phyloP scores from a whole-genome alignment of 2,797 vertebrate species.

The Centropyge bicolor region DNA sequence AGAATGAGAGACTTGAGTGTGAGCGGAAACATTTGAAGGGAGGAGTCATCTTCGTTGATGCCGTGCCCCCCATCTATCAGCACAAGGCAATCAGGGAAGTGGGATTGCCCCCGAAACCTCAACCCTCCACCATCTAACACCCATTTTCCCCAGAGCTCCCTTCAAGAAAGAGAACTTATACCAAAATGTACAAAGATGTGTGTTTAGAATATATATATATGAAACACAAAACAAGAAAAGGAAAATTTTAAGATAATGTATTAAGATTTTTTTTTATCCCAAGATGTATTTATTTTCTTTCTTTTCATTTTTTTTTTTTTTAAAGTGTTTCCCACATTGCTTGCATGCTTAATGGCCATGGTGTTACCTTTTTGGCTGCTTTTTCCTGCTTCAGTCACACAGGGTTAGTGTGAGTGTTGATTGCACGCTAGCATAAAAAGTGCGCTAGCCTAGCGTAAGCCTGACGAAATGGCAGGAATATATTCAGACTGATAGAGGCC shows the following conservation, averaged over 20 bases:
- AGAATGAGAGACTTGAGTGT: conserved; percentile 74
- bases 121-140: conserved; percentile 62
- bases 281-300: conserved; percentile 99
- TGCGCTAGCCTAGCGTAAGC: conserved; percentile 55
- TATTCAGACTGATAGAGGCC: conserved; percentile 76
- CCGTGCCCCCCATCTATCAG: conserved; percentile 65
- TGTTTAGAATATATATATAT: conserved; percentile 92
- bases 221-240: conserved; percentile 85
- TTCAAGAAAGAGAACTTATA: conserved; percentile 86
- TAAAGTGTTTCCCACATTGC: conserved; percentile 77
- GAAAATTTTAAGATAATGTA: conserved; percentile 87
- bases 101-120: conserved; percentile 74
- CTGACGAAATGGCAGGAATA: conserved; percentile 66
- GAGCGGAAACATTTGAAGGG: conserved; percentile 71
- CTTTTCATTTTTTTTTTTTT: conserved; percentile 77
- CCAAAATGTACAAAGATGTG: conserved; percentile 98
- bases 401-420: conserved; percentile 69
- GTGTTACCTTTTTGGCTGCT: conserved; percentile 76
- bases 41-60: conserved; percentile 66
- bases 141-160: conserved; percentile 70
- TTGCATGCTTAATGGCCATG: conserved; percentile 81
- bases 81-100: conserved; percentile 87
- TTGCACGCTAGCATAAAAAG: conserved; percentile 61
- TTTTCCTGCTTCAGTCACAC: conserved; percentile 69
- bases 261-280: conserved; percentile 87